phyloP scores from a whole-genome alignment of 2,113 vertebrate genomes.

The Donacobius atricapilla region DNA sequence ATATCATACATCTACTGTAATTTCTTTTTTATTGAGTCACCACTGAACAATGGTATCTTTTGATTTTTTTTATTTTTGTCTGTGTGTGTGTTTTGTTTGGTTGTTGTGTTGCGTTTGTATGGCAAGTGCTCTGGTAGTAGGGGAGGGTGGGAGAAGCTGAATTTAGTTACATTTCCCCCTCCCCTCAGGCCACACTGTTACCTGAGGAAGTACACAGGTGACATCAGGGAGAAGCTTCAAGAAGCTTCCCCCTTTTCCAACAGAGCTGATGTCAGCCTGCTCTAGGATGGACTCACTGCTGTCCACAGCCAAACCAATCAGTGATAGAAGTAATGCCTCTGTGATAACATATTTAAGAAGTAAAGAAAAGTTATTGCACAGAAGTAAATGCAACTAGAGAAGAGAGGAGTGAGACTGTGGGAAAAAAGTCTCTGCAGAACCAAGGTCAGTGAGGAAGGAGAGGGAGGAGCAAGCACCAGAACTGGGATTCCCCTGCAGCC shows the following conservation, averaged over 20 bases:
- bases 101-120: neutral
- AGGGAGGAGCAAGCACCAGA: neutral
- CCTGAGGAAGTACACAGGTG: neutral
- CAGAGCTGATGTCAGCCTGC: neutral
- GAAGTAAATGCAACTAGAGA: neutral
- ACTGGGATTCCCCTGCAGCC: neutral
- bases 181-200: neutral
- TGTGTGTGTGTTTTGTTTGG: neutral
- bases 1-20: neutral
- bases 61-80: neutral
- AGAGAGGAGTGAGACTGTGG: neutral
- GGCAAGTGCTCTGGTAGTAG: neutral
- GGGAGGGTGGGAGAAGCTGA: neutral
- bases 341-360: neutral
- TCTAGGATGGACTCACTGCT: neutral
- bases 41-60: neutral
- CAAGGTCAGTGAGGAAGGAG: neutral
- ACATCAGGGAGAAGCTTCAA: neutral
- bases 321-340: neutral
- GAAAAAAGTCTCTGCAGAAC: neutral
- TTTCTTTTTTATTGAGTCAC: neutral
- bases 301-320: neutral
- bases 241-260: neutral
- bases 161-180: neutral
- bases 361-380: neutral